Conservation (phyloP, 2,888 invertebrate genomes). For the Dione vanillae region DNA sequence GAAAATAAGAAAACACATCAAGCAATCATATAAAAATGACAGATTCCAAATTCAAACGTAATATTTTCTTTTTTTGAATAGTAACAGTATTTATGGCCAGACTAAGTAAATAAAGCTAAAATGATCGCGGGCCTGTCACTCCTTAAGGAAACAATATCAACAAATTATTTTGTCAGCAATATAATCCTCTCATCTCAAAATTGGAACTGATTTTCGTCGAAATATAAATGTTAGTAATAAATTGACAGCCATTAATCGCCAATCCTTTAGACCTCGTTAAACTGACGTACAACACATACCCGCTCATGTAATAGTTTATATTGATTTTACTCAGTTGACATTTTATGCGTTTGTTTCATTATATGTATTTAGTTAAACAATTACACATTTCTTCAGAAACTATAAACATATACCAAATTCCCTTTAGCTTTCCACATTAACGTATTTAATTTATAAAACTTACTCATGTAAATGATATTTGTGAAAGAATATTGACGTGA, state of each 20-base stretch:
- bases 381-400: neutral
- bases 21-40: too few relatives aligned
- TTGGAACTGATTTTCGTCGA: constrained; percentile 17
- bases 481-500: too few relatives aligned
- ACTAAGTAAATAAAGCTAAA: constrained; percentile 39
- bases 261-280: constrained; percentile 1
- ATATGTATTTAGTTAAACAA: neutral
- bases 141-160: constrained; percentile 40
- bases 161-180: constrained; percentile 36
- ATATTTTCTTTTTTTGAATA: too few relatives aligned
- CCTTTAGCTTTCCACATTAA: neutral
- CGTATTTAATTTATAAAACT: neutral
- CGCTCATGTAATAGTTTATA: neutral
- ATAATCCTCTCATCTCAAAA: constrained; percentile 24
- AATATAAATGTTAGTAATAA: constrained; percentile 21
- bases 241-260: constrained; percentile 17
- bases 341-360: neutral
- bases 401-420: neutral
- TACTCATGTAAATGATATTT: constrained; percentile 3
- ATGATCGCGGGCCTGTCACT: constrained; percentile 46
- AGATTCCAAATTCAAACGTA: too few relatives aligned
- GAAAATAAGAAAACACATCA: too few relatives aligned
- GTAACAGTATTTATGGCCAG: too few relatives aligned
- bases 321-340: neutral
- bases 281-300: neutral